A percentile compares a stretch with the other conserved stretches of the same genome.
Evolutionary conservation across 2,113 vertebrate genomes (phyloP).

Genomic region (Oryzias curvinotus): DNA sequence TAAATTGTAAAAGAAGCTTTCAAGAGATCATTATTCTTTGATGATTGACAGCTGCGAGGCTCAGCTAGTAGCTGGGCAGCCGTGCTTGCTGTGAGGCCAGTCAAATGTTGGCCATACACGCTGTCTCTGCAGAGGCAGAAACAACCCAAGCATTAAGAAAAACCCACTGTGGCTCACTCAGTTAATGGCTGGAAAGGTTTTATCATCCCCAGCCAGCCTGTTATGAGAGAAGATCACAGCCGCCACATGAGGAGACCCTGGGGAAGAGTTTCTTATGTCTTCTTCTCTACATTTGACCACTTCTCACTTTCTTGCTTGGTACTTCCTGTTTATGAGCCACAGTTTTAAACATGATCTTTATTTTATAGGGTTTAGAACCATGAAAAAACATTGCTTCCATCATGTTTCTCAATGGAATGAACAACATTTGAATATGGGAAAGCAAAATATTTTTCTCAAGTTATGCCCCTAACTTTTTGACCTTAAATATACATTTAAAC

Average conservation of each 20-base stretch:
- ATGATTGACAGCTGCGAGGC: no score
- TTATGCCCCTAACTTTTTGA: no score
- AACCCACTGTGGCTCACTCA: slow-evolving; percentile 45
- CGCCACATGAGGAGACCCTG: slow-evolving; percentile 49
- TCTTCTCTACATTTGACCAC: slow-evolving; percentile 31
- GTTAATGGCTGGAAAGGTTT: slow-evolving; percentile 58
- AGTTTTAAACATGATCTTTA: no score
- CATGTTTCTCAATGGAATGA: no score
- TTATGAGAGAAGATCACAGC: slow-evolving; percentile 56
- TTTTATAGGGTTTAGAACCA: no score
- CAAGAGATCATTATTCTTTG: no score
- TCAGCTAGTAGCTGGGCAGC: slow-evolving; percentile 3
- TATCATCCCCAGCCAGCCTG: slow-evolving; percentile 54
- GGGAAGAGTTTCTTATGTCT: slow-evolving; percentile 37
- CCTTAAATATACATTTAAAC: no score
- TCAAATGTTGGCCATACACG: not conserved
- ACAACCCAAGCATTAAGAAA: slow-evolving; percentile 1
- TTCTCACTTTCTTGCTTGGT: slow-evolving; percentile 33
- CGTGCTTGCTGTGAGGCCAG: not conserved
- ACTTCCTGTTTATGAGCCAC: no score
- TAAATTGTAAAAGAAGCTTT: no score
- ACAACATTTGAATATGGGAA: no score
- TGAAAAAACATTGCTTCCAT: no score
- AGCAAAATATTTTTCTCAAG: no score
- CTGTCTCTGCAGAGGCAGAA: slow-evolving; percentile 3